Percentiles rank a stretch among this genome's conserved stretches.
These are phyloP conservation scores for Eulemur coronatus DNA, from an alignment of 2,797 vertebrate genomes.

Conservation along the genomic window DNA sequence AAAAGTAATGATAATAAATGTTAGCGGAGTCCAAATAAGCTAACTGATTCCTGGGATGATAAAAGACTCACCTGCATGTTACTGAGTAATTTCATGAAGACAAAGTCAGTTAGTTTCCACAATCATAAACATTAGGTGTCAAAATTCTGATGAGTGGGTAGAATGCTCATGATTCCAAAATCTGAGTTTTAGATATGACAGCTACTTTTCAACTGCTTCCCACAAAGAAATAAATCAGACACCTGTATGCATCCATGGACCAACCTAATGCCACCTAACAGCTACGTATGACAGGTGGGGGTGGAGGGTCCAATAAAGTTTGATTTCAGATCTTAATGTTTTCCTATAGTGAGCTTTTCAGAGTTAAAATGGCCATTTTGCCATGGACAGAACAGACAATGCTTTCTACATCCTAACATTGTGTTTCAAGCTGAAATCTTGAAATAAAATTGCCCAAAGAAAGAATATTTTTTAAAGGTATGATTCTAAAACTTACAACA, in stretches of 20 bases:
- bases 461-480: neutral
- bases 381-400: neutral
- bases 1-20: neutral
- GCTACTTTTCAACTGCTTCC: neutral
- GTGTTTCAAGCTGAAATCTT: slow-evolving; percentile 11
- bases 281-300: neutral
- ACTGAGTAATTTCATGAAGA: neutral
- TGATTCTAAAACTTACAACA: neutral
- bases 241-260: neutral
- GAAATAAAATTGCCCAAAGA: slow-evolving; percentile 1
- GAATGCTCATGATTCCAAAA: neutral
- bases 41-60: neutral
- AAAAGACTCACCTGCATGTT: neutral
- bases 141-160: neutral
- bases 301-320: neutral
- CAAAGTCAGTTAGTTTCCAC: neutral
- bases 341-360: neutral
- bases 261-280: neutral
- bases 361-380: neutral
- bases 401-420: slow-evolving; percentile 5
- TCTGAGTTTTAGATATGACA: neutral
- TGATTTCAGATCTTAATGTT: neutral
- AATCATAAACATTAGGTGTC: neutral
- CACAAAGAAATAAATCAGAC: neutral
- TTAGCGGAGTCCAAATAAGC: neutral